Evolutionary conservation across 2,113 vertebrate genomes (phyloP), one percentile per base, ranked within the genome.

Genomic region (Oncorhynchus clarkii): DNA sequence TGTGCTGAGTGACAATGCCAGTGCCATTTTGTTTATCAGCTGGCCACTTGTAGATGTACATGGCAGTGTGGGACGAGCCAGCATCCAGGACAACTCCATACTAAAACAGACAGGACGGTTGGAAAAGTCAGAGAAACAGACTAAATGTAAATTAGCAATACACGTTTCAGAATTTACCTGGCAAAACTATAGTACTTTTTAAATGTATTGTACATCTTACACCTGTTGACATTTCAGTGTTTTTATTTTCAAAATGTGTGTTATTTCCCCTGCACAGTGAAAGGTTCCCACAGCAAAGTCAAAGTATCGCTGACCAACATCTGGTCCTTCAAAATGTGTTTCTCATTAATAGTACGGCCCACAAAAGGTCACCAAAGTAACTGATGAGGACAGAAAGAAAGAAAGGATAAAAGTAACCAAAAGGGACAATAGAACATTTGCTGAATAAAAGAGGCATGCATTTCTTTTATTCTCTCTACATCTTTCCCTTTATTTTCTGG

Each of bases 31-130:
- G 91, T 82, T 97, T 98, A 90, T 94, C 90, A 0, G 86, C 88
- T 0, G 89, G 93, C 96, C 96, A 98, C 83, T 73, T 94, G 86
- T 98, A 98, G 73, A 96, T 84, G 70, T 92, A 97, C 86, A 98
- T 88, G 26, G 95, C 78, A 0, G 96, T 97, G 90, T 98, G 96
- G 0, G 95, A 97, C 62, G 96, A 97, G 65, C 96, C 96, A 0
- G 97, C 96, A 0, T 98, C 97, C 11, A 98, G 85, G 78, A 98
- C 96, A 1, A 98, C 91, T 3, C 97, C 96, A 0, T 95, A 96
- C 97, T 99, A 79, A 71, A 66, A 78, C 0, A 45, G 39, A 45
- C 39, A 80, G 51, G 59, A 34, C 59, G 3, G 67, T 11, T 22
- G 2, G 57, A n/a, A 45, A 45, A 11, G 27, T 54, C 24, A 39